Base-by-base conservation (phyloP, 1,140 invertebrate species). In the Hormaphis cornu region DNA sequence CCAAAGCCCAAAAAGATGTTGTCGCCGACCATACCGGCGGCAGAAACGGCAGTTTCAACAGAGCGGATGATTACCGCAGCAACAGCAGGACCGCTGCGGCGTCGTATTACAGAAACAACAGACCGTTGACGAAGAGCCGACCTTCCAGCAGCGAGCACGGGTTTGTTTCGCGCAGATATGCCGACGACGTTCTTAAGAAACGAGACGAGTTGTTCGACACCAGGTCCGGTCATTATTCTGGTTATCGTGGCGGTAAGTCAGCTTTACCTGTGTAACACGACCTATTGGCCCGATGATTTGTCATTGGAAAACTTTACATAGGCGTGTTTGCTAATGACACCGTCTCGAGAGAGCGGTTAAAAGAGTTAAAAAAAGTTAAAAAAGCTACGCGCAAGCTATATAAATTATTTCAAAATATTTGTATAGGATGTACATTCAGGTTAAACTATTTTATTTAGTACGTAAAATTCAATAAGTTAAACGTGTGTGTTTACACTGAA, bases 191-290 rank as follows among this genome's bases (percentile, higher is more conserved):
- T 22, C 28, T 28, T n/a, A 66, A 50, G 24, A 66, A 33, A 66
- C 24, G 42, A 33, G 61, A 66, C 24, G 61, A 66, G 3, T 22
- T 37, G 16, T 66, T 33, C 50, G 61, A 66, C 9, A 50, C 61
- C n/a, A 66, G 44, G 33, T 24, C 61, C 14, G 24, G 20, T 26
- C 50, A 66, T 22, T 66, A 66, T 48, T 35, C 26, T 4, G 50
- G 7, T 24, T 66, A 66, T 66, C 61, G 61, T 24, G 50, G 9
- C 50, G 61, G 61, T 66, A 22, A 66, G 40, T 33, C 20, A 24
- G n/a, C n/a, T n/a, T 66, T n/a, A 40, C 22, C n/a, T 33, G 5
- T 33, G 4, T 9, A 33, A 33, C 4, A 6, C 30, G 5, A 4
- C 9, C 30, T 33, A 6, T 33, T 4, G 9, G 9, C 30, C 9